Evolutionary conservation across 2,113 vertebrate species (phyloP).

Genomic region (Passerina amoena): DNA sequence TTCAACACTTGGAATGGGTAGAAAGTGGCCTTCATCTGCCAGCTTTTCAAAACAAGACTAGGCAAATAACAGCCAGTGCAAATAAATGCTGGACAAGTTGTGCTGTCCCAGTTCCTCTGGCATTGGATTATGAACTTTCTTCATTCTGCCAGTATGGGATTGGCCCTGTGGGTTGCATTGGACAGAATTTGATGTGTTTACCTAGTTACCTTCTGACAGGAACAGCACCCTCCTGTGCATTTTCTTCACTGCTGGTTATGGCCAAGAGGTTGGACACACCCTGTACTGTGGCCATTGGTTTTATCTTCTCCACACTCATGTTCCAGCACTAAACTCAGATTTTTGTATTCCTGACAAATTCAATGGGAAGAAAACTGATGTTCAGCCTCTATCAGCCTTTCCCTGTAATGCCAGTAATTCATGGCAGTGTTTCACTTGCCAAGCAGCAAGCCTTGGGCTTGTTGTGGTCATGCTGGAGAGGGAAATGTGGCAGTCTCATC

Average conservation of each 20-base stretch:
- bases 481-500: not conserved
- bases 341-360: not conserved
- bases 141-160: not conserved
- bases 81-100: not conserved
- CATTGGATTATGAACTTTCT: not conserved
- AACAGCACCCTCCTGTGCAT: not conserved
- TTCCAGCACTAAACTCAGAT: not conserved
- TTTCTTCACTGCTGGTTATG: not conserved
- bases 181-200: not conserved
- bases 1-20: not conserved
- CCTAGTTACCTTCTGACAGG: not conserved
- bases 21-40: not conserved
- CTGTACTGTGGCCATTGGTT: accelerated
- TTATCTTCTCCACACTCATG: accelerated
- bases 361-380: not conserved
- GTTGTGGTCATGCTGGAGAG: not conserved
- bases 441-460: not conserved
- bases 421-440: not conserved
- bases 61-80: not conserved
- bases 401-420: not conserved
- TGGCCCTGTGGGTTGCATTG: not conserved
- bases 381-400: not conserved
- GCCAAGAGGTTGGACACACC: not conserved
- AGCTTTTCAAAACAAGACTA: not conserved
- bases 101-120: not conserved